Conservation (phyloP, 2,113 vertebrate species). For the Elanoides forficatus region DNA sequence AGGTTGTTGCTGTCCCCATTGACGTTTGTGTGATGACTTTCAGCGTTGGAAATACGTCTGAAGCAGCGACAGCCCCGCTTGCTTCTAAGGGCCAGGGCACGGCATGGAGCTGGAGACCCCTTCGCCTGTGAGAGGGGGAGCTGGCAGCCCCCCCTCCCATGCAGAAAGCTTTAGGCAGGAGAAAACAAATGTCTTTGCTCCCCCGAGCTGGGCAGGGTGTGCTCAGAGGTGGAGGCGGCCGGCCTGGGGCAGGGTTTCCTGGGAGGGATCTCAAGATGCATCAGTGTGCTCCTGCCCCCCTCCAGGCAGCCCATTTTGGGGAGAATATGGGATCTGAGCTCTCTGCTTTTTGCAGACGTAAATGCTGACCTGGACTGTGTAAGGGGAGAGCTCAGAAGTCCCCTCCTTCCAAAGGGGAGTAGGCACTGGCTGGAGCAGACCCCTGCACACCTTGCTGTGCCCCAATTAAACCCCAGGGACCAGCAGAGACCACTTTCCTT, state of each 20-base stretch:
- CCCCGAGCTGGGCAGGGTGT: too few relatives aligned
- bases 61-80: accelerated
- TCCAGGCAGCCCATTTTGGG: too few relatives aligned
- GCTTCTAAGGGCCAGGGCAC: too few relatives aligned
- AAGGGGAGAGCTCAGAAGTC: not conserved
- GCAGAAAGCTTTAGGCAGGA: not conserved
- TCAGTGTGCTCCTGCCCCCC: not conserved
- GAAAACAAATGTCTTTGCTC: too few relatives aligned
- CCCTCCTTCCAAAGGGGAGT: not conserved
- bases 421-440: not conserved
- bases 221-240: accelerated
- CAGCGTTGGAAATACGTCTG: accelerated
- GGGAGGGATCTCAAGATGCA: too few relatives aligned
- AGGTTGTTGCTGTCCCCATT: not conserved
- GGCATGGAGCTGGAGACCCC: not conserved
- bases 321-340: not conserved
- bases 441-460: accelerated
- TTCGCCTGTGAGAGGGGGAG: not conserved
- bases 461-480: too few relatives aligned
- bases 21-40: too few relatives aligned
- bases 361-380: not conserved
- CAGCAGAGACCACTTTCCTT: accelerated
- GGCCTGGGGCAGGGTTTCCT: not conserved
- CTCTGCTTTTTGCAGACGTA: not conserved
- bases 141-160: not conserved